A percentile compares a stretch with the other conserved stretches of the same genome.
Evolutionary conservation across 2,113 vertebrate genomes (phyloP).

Genomic region (Nothobranchius furzeri): DNA sequence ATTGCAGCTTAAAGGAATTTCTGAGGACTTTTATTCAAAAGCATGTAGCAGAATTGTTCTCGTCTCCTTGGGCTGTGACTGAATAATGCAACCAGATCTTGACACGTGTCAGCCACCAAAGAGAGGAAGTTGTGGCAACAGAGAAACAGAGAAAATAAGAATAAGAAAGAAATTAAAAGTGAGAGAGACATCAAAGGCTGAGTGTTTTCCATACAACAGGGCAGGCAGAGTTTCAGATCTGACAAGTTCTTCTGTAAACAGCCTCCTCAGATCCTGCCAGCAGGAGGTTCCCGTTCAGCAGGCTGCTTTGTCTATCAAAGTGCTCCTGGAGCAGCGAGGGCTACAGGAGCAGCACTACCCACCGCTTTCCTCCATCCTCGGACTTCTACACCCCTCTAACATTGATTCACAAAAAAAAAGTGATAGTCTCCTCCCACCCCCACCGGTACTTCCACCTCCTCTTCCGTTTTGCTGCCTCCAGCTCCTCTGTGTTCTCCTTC

Average conservation of each 20-base stretch:
- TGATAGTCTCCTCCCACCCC: slow-evolving; percentile 61
- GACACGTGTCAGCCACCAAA: slow-evolving; percentile 35
- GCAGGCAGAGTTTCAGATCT: slow-evolving; percentile 72
- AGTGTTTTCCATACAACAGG: slow-evolving; percentile 75
- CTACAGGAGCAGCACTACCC: slow-evolving; percentile 60
- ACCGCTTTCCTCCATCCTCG: slow-evolving; percentile 43
- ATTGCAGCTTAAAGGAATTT: slow-evolving; percentile 18
- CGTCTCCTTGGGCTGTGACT: slow-evolving; percentile 28
- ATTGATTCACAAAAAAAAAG: slow-evolving; percentile 71
- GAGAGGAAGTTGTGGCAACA: slow-evolving; percentile 22
- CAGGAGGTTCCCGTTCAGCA: slow-evolving; percentile 73
- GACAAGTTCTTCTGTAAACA: slow-evolving; percentile 78
- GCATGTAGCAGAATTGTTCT: slow-evolving; percentile 15
- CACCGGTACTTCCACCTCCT: slow-evolving; percentile 38
- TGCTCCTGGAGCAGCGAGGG: slow-evolving; percentile 55
- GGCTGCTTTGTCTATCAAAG: slow-evolving; percentile 79
- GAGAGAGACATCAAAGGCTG: slow-evolving; percentile 81
- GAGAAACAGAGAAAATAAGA: slow-evolving; percentile 35
- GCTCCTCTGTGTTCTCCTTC: slow-evolving; percentile 57
- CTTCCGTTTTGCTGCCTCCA: slow-evolving; percentile 40
- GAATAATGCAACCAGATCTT: slow-evolving; percentile 40
- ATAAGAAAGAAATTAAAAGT: slow-evolving; percentile 48
- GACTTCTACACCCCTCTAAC: slow-evolving; percentile 9
- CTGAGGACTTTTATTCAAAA: slow-evolving; percentile 23
- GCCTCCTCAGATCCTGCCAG: slow-evolving; percentile 76